These are phyloP conservation scores for Camelus bactrianus DNA, from an alignment of 2,113 vertebrate genomes.

Conservation along the genomic window DNA sequence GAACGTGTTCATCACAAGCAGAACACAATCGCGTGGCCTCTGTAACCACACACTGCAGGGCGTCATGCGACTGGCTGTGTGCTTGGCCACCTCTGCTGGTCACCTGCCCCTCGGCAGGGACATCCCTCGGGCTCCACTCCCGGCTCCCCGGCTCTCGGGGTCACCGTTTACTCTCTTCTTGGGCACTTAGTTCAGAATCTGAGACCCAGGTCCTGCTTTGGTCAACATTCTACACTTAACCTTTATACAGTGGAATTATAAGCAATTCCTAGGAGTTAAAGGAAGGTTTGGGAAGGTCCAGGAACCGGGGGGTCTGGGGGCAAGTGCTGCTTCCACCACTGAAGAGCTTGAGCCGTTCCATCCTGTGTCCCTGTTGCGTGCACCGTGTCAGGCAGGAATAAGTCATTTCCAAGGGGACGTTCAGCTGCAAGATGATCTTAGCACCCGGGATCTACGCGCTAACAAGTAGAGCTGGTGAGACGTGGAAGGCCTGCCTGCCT, in stretches of 20 bases:
- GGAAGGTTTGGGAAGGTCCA: not conserved
- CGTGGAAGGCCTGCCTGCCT: rapidly evolving
- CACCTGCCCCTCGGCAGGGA: rapidly evolving
- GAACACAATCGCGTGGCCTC: rapidly evolving
- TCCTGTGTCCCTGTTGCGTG: rapidly evolving
- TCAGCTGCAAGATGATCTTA: rapidly evolving
- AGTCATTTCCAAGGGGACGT: not conserved
- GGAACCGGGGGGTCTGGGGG: not conserved
- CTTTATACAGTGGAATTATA: not conserved
- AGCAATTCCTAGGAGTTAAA: not conserved
- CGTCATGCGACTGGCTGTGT: rapidly evolving
- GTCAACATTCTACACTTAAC: not conserved
- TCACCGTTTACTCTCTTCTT: rapidly evolving
- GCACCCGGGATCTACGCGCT: rapidly evolving
- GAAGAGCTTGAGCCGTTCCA: not conserved
- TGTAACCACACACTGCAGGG: rapidly evolving
- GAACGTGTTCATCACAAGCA: not conserved
- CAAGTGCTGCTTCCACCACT: rapidly evolving
- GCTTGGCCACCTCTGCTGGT: rapidly evolving
- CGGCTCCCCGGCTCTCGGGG: not conserved
- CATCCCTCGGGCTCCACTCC: not conserved
- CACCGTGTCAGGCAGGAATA: rapidly evolving
- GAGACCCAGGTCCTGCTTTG: not conserved
- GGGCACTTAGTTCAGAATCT: not conserved
- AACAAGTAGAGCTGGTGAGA: rapidly evolving